These are phyloP conservation scores for Sciurus carolinensis DNA, from an alignment of 2,797 vertebrate genomes.

Conservation along the genomic window DNA sequence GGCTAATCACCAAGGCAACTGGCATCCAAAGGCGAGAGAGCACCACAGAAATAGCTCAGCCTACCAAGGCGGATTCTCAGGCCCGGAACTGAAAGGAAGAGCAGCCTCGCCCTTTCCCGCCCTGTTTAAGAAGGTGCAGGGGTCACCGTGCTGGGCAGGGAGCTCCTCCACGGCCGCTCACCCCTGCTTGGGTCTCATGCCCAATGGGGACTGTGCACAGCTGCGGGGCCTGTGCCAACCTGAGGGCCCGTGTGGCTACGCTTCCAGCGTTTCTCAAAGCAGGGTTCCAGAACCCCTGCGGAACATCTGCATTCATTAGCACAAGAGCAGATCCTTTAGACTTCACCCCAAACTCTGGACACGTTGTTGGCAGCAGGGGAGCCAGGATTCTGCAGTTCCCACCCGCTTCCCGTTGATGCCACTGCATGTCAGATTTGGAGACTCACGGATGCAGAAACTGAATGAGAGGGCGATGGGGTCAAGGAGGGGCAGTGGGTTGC, in stretches of 20 bases:
- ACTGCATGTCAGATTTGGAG: not conserved
- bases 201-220: too few species aligned
- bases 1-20: conserved; percentile 55
- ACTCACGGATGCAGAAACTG: not conserved
- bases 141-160: not conserved
- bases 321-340: not conserved
- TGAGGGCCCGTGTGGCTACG: not conserved
- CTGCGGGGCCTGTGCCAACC: not conserved
- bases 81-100: not conserved
- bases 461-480: not conserved
- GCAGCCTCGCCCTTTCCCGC: not conserved
- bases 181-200: too few species aligned
- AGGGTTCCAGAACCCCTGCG: too few species aligned
- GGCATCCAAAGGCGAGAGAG: not conserved
- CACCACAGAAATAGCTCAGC: not conserved
- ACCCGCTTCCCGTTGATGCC: not conserved
- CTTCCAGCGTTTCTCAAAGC: not conserved
- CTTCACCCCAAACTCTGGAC: not conserved
- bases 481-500: fast-evolving
- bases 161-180: not conserved
- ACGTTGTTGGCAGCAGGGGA: fast-evolving
- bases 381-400: not conserved
- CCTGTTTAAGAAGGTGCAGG: not conserved
- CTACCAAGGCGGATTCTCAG: not conserved
- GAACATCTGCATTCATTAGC: not conserved